phyloP scores from a whole-genome alignment of 2,888 invertebrate species.

The Thecocarcelia acutangulata region DNA sequence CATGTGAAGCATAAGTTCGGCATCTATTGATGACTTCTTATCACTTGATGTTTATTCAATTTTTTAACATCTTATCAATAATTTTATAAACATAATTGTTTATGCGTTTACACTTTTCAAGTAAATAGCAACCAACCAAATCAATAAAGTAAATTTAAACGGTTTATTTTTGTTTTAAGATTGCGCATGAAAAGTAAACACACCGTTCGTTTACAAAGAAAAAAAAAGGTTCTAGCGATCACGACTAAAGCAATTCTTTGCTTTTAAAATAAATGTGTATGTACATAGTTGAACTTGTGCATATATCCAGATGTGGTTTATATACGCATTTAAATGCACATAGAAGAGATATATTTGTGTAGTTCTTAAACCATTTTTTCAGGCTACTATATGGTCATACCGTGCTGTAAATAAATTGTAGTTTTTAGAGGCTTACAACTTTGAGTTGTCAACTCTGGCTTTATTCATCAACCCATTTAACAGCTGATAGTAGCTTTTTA shows the following conservation, averaged over 20 bases:
- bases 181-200: slow-evolving; percentile 47
- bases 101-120: slow-evolving; percentile 22
- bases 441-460: too few species aligned
- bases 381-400: too few species aligned
- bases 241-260: background rate
- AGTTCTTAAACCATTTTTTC: too few species aligned
- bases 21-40: slow-evolving; percentile 35
- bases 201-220: background rate
- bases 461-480: too few species aligned
- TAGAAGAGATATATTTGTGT: too few species aligned
- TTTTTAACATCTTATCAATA: slow-evolving; percentile 59
- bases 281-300: too few species aligned
- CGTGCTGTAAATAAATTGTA: too few species aligned
- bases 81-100: slow-evolving; percentile 48
- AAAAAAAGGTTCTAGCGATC: background rate
- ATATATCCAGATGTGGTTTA: too few species aligned
- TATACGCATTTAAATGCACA: too few species aligned
- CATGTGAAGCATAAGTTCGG: slow-evolving; percentile 11
- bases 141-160: slow-evolving; percentile 45
- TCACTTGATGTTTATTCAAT: slow-evolving; percentile 38
- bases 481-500: too few species aligned
- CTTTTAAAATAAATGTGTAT: too few species aligned
- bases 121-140: slow-evolving; percentile 9
- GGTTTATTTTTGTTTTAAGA: slow-evolving; percentile 38
- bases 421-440: too few species aligned